Base-by-base conservation (phyloP, 2,797 vertebrate species). In the Chaenodraco wilsoni region DNA sequence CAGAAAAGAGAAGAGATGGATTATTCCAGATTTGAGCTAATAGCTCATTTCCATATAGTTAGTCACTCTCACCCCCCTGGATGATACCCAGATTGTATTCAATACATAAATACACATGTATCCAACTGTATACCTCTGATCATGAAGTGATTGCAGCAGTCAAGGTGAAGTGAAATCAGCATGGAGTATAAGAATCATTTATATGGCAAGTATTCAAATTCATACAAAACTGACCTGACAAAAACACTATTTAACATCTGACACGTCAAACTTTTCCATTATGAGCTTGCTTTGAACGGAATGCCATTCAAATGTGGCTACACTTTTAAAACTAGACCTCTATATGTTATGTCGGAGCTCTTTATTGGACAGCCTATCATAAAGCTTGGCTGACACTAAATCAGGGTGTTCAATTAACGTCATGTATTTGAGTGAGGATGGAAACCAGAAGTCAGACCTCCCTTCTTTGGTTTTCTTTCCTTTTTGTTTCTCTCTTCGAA, bases 361-460 rank as follows among this genome's bases (percentile, higher is more conserved):
- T 19, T 45, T 15, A 56, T 57, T 19, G 33, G 31, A 17, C 61
- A 56, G 12, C 4, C 43, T 50, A 44, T 50, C 13, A 56, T 21
- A 37, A 56, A 16, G 10, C 14, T 43, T 16, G 1, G 16, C 41
- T 54, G 44, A 63, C 60, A 44, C 48, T 33, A 12, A 10, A 59
- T 51, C 10, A 17, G 23, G n/a, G 15, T 50, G 59, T 50, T 50
- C 15, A 63, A 40, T 37, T 1, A 48, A 62, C 33, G 23, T 62
- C 27, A 46, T 44, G 5, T 19, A 43, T 19, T 62, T 48, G 12
- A 48, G 17, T 37, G 60, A 33, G 31, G 31, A 50, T 33, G 27
- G 59, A 63, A 63, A 63, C 61, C 19, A 69, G 33, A 58, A 37
- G 44, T 9, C 69, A 27, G 17, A 63, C 16, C 23, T 45, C 13